Conservation (phyloP, 2,888 invertebrate genomes). For the Galerucella calmariensis region DNA sequence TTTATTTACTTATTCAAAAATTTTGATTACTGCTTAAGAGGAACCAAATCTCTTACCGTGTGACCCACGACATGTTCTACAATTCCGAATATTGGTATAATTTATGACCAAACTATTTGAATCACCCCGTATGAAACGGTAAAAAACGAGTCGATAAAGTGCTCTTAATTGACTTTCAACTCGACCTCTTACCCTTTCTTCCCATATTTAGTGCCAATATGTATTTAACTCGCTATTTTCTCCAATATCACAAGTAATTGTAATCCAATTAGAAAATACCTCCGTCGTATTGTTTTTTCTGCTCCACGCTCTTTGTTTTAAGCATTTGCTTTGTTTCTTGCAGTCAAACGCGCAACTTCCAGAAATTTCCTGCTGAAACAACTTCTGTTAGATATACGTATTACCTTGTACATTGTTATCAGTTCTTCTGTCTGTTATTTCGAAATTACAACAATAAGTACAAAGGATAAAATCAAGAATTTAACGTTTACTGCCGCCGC, state of each 20-base stretch:
- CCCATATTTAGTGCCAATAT: background rate
- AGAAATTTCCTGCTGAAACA: slow-evolving; percentile 4
- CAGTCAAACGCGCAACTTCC: background rate
- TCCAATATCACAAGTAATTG: background rate
- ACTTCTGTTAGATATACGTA: background rate
- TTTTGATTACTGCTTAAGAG: too few relatives aligned
- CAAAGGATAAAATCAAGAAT: slow-evolving; percentile 12
- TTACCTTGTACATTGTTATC: background rate
- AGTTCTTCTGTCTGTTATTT: slow-evolving; percentile 2
- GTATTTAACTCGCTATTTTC: background rate
- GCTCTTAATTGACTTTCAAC: too few relatives aligned
- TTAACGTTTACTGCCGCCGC: background rate
- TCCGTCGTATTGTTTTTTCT: background rate
- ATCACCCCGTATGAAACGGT: too few relatives aligned
- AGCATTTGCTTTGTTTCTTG: background rate
- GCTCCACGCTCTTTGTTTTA: background rate
- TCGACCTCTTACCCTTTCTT: background rate
- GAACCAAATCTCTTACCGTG: too few relatives aligned
- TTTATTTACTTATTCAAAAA: too few relatives aligned
- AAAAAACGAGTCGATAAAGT: too few relatives aligned
- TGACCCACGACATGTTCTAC: too few relatives aligned
- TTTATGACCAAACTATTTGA: too few relatives aligned
- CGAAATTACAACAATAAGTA: slow-evolving; percentile 14
- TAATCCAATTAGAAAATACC: background rate
- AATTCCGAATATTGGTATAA: too few relatives aligned